Evolutionary conservation across 2,888 invertebrate species (phyloP).

Genomic region (Argyresthia goedartella): DNA sequence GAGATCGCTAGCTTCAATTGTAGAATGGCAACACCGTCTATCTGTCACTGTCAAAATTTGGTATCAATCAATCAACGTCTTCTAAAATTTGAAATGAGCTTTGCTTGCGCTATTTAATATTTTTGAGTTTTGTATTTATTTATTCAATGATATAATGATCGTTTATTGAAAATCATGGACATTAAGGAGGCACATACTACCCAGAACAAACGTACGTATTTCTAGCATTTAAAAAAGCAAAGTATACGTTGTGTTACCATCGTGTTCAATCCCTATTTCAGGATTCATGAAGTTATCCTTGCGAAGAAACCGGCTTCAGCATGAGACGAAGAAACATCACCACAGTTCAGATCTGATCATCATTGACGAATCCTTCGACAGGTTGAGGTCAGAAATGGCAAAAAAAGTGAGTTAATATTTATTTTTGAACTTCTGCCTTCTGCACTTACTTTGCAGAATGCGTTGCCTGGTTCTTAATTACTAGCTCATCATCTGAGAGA

Average conservation of each 20-base stretch:
- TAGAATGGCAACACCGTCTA: no score
- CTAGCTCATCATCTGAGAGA: no score
- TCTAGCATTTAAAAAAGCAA: neutral
- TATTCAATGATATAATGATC: neutral
- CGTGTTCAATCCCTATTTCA: slow-evolving; percentile 20
- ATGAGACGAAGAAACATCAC: slow-evolving; percentile 24
- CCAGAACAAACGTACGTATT: no score
- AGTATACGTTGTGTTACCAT: neutral
- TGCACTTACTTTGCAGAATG: no score
- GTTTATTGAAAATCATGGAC: no score
- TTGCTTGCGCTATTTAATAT: no score
- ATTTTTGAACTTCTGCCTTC: neutral
- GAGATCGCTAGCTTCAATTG: no score
- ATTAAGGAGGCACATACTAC: no score
- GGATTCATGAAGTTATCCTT: slow-evolving; percentile 46
- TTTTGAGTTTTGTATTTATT: no score
- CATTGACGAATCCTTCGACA: slow-evolving; percentile 54
- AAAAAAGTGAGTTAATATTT: slow-evolving; percentile 31
- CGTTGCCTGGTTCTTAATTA: neutral
- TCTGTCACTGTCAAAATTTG: no score
- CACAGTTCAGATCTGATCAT: slow-evolving; percentile 42
- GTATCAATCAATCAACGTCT: no score
- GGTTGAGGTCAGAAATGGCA: slow-evolving; percentile 28
- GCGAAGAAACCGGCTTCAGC: slow-evolving; percentile 42
- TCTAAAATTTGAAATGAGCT: no score